Percentiles rank a stretch among this genome's conserved stretches.
phyloP scores from a whole-genome alignment of 2,113 vertebrate genomes.

The Pontoporia blainvillei region DNA sequence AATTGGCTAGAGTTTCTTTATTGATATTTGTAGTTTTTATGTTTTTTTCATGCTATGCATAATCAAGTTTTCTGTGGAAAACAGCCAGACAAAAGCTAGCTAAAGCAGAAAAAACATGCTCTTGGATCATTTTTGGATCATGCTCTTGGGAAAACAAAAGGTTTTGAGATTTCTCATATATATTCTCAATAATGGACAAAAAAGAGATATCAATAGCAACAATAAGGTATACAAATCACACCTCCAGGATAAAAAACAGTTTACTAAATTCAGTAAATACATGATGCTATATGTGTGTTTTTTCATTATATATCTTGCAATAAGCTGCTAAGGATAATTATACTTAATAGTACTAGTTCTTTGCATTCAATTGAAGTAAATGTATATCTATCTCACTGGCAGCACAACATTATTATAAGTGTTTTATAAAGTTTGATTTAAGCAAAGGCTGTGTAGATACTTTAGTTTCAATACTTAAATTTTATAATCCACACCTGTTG shows the following conservation, averaged over 20 bases:
- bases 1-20: conserved; percentile 15
- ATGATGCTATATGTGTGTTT: not conserved
- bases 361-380: conserved; percentile 9
- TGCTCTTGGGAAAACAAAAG: not conserved
- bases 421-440: not conserved
- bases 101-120: not conserved
- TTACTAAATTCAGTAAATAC: not conserved
- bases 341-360: not conserved
- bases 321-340: conserved; percentile 20
- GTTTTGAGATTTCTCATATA: not conserved
- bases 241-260: not conserved
- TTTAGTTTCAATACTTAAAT: not conserved
- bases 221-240: not conserved
- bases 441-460: not conserved
- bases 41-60: not conserved
- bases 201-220: not conserved
- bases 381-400: not conserved
- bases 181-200: not conserved
- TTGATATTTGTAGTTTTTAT: not conserved
- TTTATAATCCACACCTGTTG: not conserved
- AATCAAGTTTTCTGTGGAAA: conserved; percentile 21
- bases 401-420: not conserved
- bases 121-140: not conserved
- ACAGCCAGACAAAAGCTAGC: not conserved
- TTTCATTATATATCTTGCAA: not conserved